Percentiles rank a stretch among this genome's conserved stretches.
Evolutionary conservation across 2,113 vertebrate genomes (phyloP).

Genomic region (Antechinus flavipes): DNA sequence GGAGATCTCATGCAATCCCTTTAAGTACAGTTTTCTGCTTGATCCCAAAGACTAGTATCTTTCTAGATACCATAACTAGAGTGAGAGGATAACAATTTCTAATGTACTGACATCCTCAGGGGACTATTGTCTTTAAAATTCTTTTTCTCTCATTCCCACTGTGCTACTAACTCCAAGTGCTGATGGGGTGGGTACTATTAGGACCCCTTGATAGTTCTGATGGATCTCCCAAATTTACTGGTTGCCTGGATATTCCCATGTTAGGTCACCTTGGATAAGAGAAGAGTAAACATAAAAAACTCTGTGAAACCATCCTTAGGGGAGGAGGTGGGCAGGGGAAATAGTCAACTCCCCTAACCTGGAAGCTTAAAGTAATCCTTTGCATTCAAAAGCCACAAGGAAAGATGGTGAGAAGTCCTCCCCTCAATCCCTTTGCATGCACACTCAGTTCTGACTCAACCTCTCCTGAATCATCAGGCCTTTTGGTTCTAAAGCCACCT

Average conservation of each 20-base stretch:
- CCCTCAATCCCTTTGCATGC: too few species aligned
- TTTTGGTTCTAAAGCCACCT: too few species aligned
- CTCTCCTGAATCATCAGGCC: too few species aligned
- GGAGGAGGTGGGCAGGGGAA: too few species aligned
- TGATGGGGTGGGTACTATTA: neutral
- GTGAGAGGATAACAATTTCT: neutral
- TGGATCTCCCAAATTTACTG: neutral
- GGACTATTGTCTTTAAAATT: neutral
- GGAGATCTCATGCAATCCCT: neutral
- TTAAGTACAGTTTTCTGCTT: neutral
- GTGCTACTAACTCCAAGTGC: neutral
- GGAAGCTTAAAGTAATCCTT: too few species aligned
- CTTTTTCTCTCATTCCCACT: neutral
- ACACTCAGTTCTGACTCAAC: too few species aligned
- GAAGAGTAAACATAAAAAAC: neutral
- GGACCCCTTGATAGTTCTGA: neutral
- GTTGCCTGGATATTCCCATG: neutral
- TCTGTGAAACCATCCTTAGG: too few species aligned
- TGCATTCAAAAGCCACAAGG: too few species aligned
- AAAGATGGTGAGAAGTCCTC: too few species aligned
- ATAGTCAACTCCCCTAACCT: too few species aligned
- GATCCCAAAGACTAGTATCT: neutral
- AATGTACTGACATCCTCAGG: neutral
- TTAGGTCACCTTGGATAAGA: neutral
- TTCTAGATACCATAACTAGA: neutral